Base-by-base conservation (phyloP, 37 sponge, comb jelly and placozoan species). In the Spongilla lacustris region DNA sequence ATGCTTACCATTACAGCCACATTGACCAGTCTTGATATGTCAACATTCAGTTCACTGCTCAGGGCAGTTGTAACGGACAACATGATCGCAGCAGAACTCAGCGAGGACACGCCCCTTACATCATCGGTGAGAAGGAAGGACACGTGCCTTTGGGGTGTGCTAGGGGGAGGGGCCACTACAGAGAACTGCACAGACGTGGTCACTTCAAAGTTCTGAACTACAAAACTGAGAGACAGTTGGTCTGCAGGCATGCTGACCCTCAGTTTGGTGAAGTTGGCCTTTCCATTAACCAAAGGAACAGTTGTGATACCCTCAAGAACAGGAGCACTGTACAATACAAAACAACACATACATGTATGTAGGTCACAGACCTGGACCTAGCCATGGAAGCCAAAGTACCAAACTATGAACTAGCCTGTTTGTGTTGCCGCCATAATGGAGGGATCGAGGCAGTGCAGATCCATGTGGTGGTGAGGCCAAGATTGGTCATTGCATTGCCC, bases 241-340 rank as follows among this genome's bases (percentile, higher is more conserved):
- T 72, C 58, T 19, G 85, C 80, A 5, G 86, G 84, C 36, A 73
- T 34, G 50, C 88, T 81, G 14, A 96, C 84, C 50, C 96, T 50
- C 4, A 96, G 79, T 28, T 89, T 75, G n/a, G 93, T 91, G 83
- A 96, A 96, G 9, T 85, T 81, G 31, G 96, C 96, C 25, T 73
- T 79, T 38, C 96, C 96, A 69, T 81, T 37, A 8, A 70, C 74
- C 81, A 96, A 96, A 14, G 87, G 67, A 36, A 91, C 94, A 23
- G 73, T 58, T 14, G 86, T 85, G 0, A 29, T 38, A 4, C 96
- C 96, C 26, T 67, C 85, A 22, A 93, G 58, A 17, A 6, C 38
- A 25, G 73, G 30, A 73, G 30, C 32, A 21, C 30, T 33, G 21
- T 0, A 72, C 9, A 11, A 28, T 70, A 70, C 9, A 70, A 29